Percentiles rank a stretch among this genome's conserved stretches.
Evolutionary conservation across 2,113 vertebrate species (phyloP).

Genomic region (Mungos mungo): DNA sequence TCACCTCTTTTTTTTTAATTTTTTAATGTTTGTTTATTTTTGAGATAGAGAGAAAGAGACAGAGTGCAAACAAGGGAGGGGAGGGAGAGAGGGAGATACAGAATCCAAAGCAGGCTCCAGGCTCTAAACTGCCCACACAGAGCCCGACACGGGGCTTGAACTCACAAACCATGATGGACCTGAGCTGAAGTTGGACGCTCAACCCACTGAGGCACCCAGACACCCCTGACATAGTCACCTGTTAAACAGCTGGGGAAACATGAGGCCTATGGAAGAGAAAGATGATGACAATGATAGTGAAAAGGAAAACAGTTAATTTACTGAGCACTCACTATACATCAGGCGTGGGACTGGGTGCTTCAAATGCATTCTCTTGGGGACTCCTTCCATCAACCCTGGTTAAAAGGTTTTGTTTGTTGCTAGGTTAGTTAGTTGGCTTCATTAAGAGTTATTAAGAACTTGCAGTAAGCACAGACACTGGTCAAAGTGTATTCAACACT

Average conservation of each 20-base stretch:
- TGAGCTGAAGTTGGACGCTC: too few species aligned
- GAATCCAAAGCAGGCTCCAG: too few species aligned
- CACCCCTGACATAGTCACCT: not conserved
- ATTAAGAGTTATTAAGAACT: not conserved
- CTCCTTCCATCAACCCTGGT: not conserved
- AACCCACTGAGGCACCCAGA: too few species aligned
- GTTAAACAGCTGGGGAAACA: not conserved
- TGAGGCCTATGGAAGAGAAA: not conserved
- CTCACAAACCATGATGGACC: too few species aligned
- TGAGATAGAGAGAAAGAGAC: too few species aligned
- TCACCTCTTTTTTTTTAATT: too few species aligned
- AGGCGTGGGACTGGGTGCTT: not conserved
- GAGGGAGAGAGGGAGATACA: too few species aligned
- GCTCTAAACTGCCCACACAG: too few species aligned
- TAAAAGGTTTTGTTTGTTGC: not conserved
- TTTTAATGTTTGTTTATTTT: too few species aligned
- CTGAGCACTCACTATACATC: not conserved
- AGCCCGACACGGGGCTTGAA: too few species aligned
- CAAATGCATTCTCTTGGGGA: not conserved
- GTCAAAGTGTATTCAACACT: not conserved
- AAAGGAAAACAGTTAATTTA: not conserved
- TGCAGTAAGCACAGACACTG: not conserved
- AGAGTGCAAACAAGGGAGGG: too few species aligned
- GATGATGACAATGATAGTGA: not conserved
- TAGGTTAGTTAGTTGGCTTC: not conserved